These are phyloP conservation scores for Drosophila mimetica DNA, from an alignment of 2,888 invertebrate species.

Conservation along the genomic window DNA sequence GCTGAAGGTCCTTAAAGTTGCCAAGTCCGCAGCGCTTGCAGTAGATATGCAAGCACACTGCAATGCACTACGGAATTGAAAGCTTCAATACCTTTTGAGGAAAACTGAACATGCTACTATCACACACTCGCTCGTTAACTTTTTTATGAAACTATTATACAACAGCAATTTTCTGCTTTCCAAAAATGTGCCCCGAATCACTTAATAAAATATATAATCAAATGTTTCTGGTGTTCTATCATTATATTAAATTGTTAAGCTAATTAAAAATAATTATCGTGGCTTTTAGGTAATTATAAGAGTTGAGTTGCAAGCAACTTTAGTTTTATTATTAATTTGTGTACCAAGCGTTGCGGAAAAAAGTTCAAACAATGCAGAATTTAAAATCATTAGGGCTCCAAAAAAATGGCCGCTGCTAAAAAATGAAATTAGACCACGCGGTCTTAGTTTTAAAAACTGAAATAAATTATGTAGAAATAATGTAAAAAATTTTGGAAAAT, in stretches of 20 bases:
- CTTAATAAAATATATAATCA: not conserved
- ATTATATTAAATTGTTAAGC: not conserved
- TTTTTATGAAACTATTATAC: not conserved
- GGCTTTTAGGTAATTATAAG: not conserved
- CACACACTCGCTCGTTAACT: not conserved
- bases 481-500: no score
- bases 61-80: conserved; percentile 99
- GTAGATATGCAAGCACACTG: conserved; percentile 91
- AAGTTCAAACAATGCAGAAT: not conserved
- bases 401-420: no score
- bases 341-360: not conserved
- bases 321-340: not conserved
- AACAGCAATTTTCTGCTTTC: not conserved
- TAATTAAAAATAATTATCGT: conserved; percentile 4
- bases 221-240: not conserved
- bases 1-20: conserved; percentile 85
- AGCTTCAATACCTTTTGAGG: conserved; percentile 76
- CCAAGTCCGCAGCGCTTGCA: conserved; percentile 98
- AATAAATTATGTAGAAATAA: no score
- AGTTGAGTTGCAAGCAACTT: not conserved
- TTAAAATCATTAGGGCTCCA: no score
- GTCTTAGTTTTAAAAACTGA: no score
- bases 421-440: no score
- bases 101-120: no score
- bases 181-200: not conserved